Percentiles rank a stretch among this genome's conserved stretches.
Conservation (phyloP, 2,113 vertebrate species). For the Xyliphius kryptos region DNA sequence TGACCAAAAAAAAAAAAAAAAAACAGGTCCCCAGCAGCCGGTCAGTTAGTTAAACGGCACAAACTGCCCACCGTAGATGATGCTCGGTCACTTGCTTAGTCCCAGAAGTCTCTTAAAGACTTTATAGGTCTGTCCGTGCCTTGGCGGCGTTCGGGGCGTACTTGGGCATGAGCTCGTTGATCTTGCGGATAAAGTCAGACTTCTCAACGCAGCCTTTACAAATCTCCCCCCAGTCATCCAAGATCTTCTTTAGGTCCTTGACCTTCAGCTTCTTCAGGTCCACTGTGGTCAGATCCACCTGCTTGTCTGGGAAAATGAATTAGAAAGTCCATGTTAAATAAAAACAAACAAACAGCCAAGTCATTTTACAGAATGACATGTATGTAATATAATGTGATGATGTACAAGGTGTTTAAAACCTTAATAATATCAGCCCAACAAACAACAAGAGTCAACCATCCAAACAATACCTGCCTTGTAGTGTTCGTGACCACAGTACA, state of each 20-base stretch:
- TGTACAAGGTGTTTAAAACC: too few species aligned
- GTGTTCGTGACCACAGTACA: too few species aligned
- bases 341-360: background rate
- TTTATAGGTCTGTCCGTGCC: constrained; percentile 85
- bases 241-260: constrained; percentile 91
- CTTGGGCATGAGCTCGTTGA: constrained; percentile 94
- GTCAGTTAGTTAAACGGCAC: constrained; percentile 18
- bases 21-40: constrained; percentile 8
- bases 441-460: too few species aligned
- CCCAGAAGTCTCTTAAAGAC: background rate
- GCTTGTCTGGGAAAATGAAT: constrained; percentile 71
- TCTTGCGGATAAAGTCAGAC: constrained; percentile 91
- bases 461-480: too few species aligned
- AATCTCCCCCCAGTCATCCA: constrained; percentile 94
- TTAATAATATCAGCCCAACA: too few species aligned
- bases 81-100: constrained; percentile 5
- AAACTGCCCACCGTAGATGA: constrained; percentile 13
- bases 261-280: constrained; percentile 94
- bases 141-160: constrained; percentile 84
- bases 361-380: too few species aligned
- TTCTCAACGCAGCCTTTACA: constrained; percentile 97
- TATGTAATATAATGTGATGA: too few species aligned
- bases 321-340: too few species aligned
- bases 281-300: constrained; percentile 86
- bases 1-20: too few species aligned